Evolutionary conservation across 2,797 vertebrate genomes (phyloP), one percentile per base, ranked within the genome.

Genomic region (Takifugu rubripes): DNA sequence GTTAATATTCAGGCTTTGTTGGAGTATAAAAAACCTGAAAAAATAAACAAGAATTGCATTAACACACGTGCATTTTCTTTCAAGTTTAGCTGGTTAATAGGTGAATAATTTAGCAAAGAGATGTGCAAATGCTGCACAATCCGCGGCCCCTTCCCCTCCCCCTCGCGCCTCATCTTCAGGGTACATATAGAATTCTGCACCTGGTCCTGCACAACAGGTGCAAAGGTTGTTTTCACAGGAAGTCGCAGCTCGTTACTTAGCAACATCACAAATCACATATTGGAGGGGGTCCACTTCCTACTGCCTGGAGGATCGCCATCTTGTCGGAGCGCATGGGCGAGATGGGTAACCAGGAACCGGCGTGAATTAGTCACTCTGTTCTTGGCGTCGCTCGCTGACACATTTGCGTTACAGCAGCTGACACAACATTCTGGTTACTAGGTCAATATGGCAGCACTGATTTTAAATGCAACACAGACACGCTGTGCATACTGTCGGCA

Each of bases 131-230:
- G 21, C 21, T 21, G 21, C 21, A 21, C 21, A 21, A 21, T 21
- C 21, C 21, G 21, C 21, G 21, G 27, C 27, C 8, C 27, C 27
- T 33, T 33, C 31, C 15, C 26, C 10, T 7, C 25, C 60, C 50
- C 24, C 5, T 3, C 49, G 70, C 67, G 4, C 21, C 67, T 36
- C 44, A 26, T 44, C 56, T 48, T 67, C 59, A 70, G 59, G 40
- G 53, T 46, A 49, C 65, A 69, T 57, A 76, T 65, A 70, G 65
- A 80, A 65, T 75, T 66, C 56, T 72, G 43, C 27, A 64, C 36
- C 56, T 60, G 65, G 67, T 57, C 80, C 79, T 57, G 33, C 50
- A 52, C 72, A 85, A 82, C 81, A 84, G 82, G 81, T 84, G 82
- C 79, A 72, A 73, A 61, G 62, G 54, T 74, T 78, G 70, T 79